Base-by-base conservation (phyloP, 2,797 vertebrate species). In the Paedocypris micromegethes region DNA sequence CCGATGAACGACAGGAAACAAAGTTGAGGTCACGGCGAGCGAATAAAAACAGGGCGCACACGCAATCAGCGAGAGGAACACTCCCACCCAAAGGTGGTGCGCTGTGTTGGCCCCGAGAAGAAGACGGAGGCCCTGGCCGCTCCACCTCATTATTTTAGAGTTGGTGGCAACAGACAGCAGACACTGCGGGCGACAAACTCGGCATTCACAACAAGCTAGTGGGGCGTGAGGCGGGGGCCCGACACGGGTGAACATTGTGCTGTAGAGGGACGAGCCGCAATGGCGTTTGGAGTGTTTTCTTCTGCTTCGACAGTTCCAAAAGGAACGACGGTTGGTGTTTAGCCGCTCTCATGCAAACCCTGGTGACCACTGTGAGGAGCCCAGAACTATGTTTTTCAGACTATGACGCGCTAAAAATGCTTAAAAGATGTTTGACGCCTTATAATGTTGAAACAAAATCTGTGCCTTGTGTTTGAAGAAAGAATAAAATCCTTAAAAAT, bases 21-120 rank as follows among this genome's bases (percentile, higher is more conserved):
- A 84, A 86, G 87, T 83, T 77, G 70, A 85, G 88, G 86, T 88
- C 81, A 79, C 62, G 61, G 37, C 49, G 58, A 68, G 72, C 72
- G 66, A 75, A 65, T 76, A 60, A 78, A 67, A 77, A 74, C 9
- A 43, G 64, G 52, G 63, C 73, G 77, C 73, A 64, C 72, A 75
- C 75, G 77, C 80, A 76, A 72, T 82, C 76, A 58, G 68, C 64
- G 63, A 68, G 9, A 52, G 70, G 52, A 64, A 48, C 40, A 4
- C 46, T 61, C 43, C n/a, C 58, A 76, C 83, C 83, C 78, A 86
- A 84, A 77, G 60, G 77, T 49, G 58, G 46, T 60, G 7, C n/a
- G 58, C 66, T 60, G 61, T 80, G 78, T 83, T 80, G 77, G 45
- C 70, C 70, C 68, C 39, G 5, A 66, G 70, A 51, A 58, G 49